Percentiles rank a stretch among this genome's conserved stretches.
Evolutionary conservation across 1,140 invertebrate genomes (phyloP).

Genomic region (Drosophila malerkotliana): DNA sequence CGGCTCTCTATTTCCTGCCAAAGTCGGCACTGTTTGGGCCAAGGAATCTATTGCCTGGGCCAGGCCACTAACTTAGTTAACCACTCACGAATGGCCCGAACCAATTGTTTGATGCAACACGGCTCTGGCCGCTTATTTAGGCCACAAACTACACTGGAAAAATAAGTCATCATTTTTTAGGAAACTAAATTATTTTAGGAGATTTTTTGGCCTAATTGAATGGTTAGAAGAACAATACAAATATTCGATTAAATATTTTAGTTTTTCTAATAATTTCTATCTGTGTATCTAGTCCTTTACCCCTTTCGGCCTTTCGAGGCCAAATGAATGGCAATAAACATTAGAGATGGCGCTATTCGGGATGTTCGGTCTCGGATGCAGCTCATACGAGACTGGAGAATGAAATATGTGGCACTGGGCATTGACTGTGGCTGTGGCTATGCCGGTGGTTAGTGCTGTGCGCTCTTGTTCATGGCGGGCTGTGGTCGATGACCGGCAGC

Average conservation of each 20-base stretch:
- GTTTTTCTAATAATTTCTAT: background rate
- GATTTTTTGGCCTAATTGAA: too few relatives aligned
- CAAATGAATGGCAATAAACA: slow-evolving; percentile 62
- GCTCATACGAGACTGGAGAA: slow-evolving; percentile 62
- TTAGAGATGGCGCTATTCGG: slow-evolving; percentile 65
- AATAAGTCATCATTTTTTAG: background rate
- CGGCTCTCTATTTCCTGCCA: slow-evolving; percentile 8
- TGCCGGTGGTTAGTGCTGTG: slow-evolving; percentile 32
- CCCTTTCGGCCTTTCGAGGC: slow-evolving; percentile 16
- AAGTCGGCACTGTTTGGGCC: slow-evolving; percentile 17
- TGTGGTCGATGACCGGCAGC: slow-evolving; percentile 59
- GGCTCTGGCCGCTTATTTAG: slow-evolving; percentile 22
- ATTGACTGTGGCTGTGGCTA: slow-evolving; percentile 38
- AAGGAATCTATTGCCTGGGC: slow-evolving; percentile 32
- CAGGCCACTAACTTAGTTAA: slow-evolving; percentile 35
- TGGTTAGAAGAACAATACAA: background rate
- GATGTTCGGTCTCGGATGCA: slow-evolving; percentile 51
- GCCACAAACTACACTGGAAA: slow-evolving; percentile 10
- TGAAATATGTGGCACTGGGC: slow-evolving; percentile 69
- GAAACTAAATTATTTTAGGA: background rate
- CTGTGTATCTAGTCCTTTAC: background rate
- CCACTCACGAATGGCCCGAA: slow-evolving; percentile 30
- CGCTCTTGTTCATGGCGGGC: slow-evolving; percentile 35
- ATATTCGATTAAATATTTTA: too few relatives aligned
- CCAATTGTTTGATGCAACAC: slow-evolving; percentile 39